These are phyloP conservation scores for Chascanopsetta lugubris DNA, from an alignment of 2,113 vertebrate species.

Conservation along the genomic window DNA sequence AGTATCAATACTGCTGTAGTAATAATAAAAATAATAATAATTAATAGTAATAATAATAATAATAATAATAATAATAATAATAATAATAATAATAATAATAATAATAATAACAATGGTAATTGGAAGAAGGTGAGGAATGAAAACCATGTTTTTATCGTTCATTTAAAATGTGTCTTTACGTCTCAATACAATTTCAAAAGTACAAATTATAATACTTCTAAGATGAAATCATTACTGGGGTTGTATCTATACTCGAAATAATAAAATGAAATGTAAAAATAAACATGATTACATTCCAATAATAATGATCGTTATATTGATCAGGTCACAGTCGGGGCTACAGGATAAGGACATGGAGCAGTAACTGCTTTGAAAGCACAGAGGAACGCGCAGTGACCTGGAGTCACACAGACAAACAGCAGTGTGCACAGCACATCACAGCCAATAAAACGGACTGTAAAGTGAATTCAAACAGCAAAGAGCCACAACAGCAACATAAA, in stretches of 20 bases:
- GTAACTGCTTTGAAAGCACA: background rate
- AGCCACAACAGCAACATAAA: conserved; percentile 9
- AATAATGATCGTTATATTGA: background rate
- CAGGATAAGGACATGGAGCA: background rate
- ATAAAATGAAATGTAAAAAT: background rate
- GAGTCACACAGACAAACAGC: background rate
- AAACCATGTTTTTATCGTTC: background rate
- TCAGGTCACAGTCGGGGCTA: background rate
- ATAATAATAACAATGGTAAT: background rate
- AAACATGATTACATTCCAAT: background rate
- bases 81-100: background rate
- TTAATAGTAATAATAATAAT: background rate
- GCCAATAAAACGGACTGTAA: conserved; percentile 16
- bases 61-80: background rate
- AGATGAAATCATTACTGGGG: background rate
- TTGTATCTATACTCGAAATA: background rate
- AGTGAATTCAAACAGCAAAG: conserved; percentile 24
- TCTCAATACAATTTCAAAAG: background rate
- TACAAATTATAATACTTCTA: background rate
- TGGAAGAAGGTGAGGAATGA: too few species aligned
- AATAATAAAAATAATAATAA: background rate
- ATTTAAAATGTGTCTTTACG: background rate
- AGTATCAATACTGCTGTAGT: background rate
- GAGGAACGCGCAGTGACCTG: background rate
- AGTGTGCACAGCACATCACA: background rate